These are phyloP conservation scores for Luperina testacea DNA, from an alignment of 2,888 invertebrate genomes.

Conservation along the genomic window DNA sequence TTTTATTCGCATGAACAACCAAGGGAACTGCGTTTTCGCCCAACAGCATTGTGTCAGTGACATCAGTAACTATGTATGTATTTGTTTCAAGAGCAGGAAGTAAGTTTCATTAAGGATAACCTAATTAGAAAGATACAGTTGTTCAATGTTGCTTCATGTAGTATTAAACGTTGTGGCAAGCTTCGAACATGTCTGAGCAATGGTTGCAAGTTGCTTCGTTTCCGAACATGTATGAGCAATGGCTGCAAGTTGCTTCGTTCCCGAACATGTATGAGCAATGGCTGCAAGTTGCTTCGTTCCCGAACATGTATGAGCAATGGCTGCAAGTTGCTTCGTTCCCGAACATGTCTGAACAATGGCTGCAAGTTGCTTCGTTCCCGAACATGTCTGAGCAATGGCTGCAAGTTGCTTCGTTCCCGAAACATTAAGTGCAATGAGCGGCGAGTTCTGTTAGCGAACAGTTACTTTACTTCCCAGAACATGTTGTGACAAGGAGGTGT, in stretches of 20 bases:
- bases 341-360: not conserved
- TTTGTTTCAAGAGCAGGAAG: slow-evolving; percentile 8
- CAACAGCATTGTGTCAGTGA: not conserved
- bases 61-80: not conserved
- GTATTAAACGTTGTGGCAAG: slow-evolving; percentile 21
- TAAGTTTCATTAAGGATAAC: not conserved
- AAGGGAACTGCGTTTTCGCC: not conserved
- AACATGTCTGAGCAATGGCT: slow-evolving; percentile 35
- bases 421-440: slow-evolving; percentile 37
- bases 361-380: too few relatives aligned
- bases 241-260: slow-evolving; percentile 27
- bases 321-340: slow-evolving; percentile 26
- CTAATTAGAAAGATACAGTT: not conserved
- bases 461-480: slow-evolving; percentile 11
- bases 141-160: slow-evolving; percentile 20
- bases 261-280: slow-evolving; percentile 32
- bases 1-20: not conserved
- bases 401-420: slow-evolving; percentile 26
- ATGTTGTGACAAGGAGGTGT: not conserved
- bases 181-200: slow-evolving; percentile 44
- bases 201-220: slow-evolving; percentile 24
- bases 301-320: slow-evolving; percentile 33
- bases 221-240: slow-evolving; percentile 39
- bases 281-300: slow-evolving; percentile 24
- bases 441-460: slow-evolving; percentile 25